Base-by-base conservation (phyloP, 2,113 vertebrate genomes). In the Microtus pennsylvanicus region DNA sequence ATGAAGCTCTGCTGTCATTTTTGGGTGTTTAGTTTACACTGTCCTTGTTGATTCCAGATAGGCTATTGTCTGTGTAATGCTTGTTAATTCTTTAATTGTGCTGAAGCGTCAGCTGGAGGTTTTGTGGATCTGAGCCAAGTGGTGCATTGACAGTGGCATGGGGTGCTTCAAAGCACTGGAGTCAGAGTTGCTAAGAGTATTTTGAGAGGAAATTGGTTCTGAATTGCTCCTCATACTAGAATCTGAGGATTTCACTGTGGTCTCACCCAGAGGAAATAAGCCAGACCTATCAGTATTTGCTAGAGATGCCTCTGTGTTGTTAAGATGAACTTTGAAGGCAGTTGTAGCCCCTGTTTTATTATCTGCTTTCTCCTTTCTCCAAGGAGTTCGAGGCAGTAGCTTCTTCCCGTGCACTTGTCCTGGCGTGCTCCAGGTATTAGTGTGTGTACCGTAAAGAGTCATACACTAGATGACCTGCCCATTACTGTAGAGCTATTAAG, bases 151-250 rank as follows among this genome's bases (percentile, higher is more conserved):
- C 47, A 2, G 4, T 14, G 38, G 35, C 12, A 24, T 0, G 7
- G 42, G 42, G 2, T 63, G 17, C 24, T 89, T 91, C 72, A 30
- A 67, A 97, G 61, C 92, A 76, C 85, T 11, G 7, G 24, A 77
- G 38, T 61, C 90, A 35, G 21, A 89, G 88, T 30, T 72, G 30
- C 76, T 50, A 58, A 70, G 61, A 38, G 50, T 28, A 0, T 38
- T 50, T 63, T 63, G 77, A 75, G 61, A 87, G 94, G 45, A 95
- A 94, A 11, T 74, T 45, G 26, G 63, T 96, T 96, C 70, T 38
- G 0, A 61, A 10, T 86, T 52, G 1, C 0, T 75, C 14, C 63
- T 11, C 8, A 26, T 61, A 55, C n/a, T 19, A 21, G 55, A 65
- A 77, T 24, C 89, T 80, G 90, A 91, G 74, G 65, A 21, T 63